A percentile compares a stretch with the other conserved stretches of the same genome.
Conservation (phyloP, 2,113 vertebrate species). For the Pelmatolapia mariae region DNA sequence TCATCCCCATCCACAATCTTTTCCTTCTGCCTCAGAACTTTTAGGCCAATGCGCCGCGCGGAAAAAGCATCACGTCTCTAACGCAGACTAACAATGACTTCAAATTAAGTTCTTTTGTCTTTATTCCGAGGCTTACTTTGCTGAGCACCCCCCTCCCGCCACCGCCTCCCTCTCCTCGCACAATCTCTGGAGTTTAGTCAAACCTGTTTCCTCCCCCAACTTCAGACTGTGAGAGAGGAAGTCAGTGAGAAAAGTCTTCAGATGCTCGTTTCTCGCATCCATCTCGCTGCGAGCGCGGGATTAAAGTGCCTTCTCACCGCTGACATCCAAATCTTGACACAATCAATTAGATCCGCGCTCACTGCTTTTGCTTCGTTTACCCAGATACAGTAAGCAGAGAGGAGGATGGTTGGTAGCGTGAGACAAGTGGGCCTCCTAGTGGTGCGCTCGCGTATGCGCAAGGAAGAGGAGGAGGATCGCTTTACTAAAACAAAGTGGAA, state of each 20-base stretch:
- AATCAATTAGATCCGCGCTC: slow-evolving; percentile 29
- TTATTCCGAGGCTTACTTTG: slow-evolving; percentile 39
- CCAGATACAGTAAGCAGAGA: neutral
- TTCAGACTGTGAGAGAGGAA: slow-evolving; percentile 39
- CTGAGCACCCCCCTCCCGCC: neutral
- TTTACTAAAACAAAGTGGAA: neutral
- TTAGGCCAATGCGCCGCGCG: neutral
- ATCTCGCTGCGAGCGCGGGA: slow-evolving; percentile 23
- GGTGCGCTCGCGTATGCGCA: slow-evolving; percentile 21
- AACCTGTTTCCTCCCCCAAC: slow-evolving; percentile 21
- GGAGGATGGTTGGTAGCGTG: neutral
- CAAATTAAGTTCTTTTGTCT: slow-evolving; percentile 61
- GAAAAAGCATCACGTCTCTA: slow-evolving; percentile 33
- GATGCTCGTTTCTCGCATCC: slow-evolving; percentile 5
- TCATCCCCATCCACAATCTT: neutral
- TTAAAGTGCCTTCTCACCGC: slow-evolving; percentile 34
- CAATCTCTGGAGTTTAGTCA: slow-evolving; percentile 46
- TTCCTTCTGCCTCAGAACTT: slow-evolving; percentile 36
- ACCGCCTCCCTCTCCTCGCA: neutral
- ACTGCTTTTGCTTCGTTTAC: neutral
- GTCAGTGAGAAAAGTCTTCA: slow-evolving; percentile 25
- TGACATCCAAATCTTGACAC: slow-evolving; percentile 49
- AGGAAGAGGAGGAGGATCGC: neutral
- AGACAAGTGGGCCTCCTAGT: slow-evolving; percentile 65
- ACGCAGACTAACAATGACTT: slow-evolving; percentile 33